Evolutionary conservation across 1,140 invertebrate genomes (phyloP).

Genomic region (Cydia splendana): DNA sequence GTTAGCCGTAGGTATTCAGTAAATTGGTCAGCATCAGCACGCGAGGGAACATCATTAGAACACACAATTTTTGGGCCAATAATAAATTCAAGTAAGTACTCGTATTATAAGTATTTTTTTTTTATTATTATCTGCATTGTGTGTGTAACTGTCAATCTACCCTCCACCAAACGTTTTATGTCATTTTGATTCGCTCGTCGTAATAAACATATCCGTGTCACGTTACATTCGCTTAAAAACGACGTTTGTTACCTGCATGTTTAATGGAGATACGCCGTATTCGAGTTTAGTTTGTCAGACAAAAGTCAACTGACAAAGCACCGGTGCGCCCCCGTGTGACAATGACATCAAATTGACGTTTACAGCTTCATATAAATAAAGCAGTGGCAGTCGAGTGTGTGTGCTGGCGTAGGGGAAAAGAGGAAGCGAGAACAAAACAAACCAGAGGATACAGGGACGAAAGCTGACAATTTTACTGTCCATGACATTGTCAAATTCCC

Average conservation of each 20-base stretch:
- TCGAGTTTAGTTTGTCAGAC: not conserved
- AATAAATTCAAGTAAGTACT: not conserved
- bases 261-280: not conserved
- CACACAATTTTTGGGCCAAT: too few relatives aligned
- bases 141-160: not conserved
- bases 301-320: slow-evolving; percentile 3
- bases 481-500: too few relatives aligned
- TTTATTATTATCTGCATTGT: not conserved
- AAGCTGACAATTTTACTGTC: too few relatives aligned
- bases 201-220: slow-evolving; percentile 13
- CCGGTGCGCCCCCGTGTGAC: slow-evolving; percentile 12
- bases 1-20: too few relatives aligned
- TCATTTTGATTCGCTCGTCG: slow-evolving; percentile 15
- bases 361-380: slow-evolving; percentile 15
- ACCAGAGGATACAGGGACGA: not conserved
- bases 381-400: not conserved
- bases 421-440: not conserved
- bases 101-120: too few relatives aligned
- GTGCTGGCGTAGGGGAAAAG: not conserved
- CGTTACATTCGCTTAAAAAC: not conserved
- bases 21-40: too few relatives aligned
- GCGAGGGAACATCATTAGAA: too few relatives aligned
- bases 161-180: not conserved
- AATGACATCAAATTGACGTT: slow-evolving; percentile 13
- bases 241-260: not conserved